These are phyloP conservation scores for Alouatta caraya DNA, from an alignment of 2,797 vertebrate species.

Conservation along the genomic window DNA sequence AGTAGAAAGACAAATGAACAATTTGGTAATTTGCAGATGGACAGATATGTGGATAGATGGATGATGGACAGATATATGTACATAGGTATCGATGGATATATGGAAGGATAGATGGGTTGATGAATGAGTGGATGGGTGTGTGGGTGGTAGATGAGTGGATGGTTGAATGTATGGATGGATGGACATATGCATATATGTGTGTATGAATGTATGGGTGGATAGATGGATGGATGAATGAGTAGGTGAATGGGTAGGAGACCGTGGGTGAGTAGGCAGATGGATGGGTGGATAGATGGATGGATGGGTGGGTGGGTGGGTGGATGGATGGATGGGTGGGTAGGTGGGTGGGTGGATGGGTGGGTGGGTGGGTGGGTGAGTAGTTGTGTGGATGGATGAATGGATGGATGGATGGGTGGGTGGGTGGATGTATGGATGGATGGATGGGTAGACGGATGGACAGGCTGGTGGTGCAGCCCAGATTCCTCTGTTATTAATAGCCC, in stretches of 20 bases:
- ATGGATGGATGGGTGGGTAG: too few species aligned
- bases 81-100: not conserved
- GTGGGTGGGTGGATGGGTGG: rapidly evolving
- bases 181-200: too few species aligned
- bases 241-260: too few species aligned
- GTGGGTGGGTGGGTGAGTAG: not conserved
- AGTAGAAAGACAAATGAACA: too few species aligned
- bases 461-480: not conserved
- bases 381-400: too few species aligned
- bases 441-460: rapidly evolving
- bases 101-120: not conserved
- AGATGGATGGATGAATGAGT: rapidly evolving
- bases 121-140: not conserved
- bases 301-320: rapidly evolving
- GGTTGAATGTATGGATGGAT: not conserved
- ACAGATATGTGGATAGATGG: rapidly evolving
- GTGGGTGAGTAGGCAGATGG: not conserved
- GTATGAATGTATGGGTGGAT: rapidly evolving
- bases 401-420: rapidly evolving
- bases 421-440: rapidly evolving
- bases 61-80: not conserved
- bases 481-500: not conserved
- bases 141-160: rapidly evolving
- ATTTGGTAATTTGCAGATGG: not conserved
- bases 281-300: not conserved